Evolutionary conservation across 2,797 vertebrate genomes (phyloP), one percentile per base, ranked within the genome.

Genomic region (Uromys caudimaculatus): DNA sequence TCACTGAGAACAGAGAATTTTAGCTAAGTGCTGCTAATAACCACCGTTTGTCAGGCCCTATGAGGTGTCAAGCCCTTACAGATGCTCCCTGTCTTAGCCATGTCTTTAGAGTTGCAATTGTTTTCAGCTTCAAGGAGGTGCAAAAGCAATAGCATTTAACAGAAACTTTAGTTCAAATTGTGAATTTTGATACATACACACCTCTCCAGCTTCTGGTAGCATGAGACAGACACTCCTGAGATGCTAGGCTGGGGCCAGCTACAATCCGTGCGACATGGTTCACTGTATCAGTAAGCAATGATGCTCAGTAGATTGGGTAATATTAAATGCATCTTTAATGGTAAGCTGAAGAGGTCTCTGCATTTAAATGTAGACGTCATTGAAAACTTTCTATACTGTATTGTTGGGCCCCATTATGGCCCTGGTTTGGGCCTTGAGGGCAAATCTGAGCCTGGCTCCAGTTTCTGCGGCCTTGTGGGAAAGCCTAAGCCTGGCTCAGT

Each of bases 351-450:
- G 47, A 47, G 47, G 10, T 29, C 64, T 13, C 56, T 69, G 12
- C 62, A 93, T 91, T 94, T 92, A 69, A 89, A 60, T 73, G 67
- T 90, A 79, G 90, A 73, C 44, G 17, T 94, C 21, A 77, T 12
- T 32, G 62, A 32, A 38, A 56, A 23, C 58, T 84, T 84, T 77
- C 56, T 50, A 67, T n/a, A 64, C 71, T 47, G 56, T 16, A 41
- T 54, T 93, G 44, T 44, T 44, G 44, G 44, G 44, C 44, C 44
- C 44, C 44, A 44, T 44, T 44, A 3, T 44, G 44, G 44, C 44
- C 44, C 44, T 44, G 44, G 44, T 44, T 44, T 44, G 44, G 44
- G 44, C 44, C 44, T 44, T 3, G 44, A 44, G 44, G 44, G 6
- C 44, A 44, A 44, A 44, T 44, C 44, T 44, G 44, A 44, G 44